Evolutionary conservation across 2,888 invertebrate genomes (phyloP).

Genomic region (Leptinotarsa peninsularis): DNA sequence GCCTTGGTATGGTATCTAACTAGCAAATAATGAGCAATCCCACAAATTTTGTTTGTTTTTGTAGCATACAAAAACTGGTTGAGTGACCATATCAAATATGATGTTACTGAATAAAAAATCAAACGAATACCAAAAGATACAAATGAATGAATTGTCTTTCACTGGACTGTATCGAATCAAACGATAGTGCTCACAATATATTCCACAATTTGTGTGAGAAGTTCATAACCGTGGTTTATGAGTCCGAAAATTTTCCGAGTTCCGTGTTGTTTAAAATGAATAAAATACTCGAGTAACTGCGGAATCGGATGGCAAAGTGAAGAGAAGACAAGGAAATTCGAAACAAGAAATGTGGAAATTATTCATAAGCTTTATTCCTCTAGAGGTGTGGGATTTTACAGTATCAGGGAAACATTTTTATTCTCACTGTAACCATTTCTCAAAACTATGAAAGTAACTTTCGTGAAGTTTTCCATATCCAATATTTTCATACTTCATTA

Average conservation of each 20-base stretch:
- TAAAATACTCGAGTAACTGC: slow-evolving; percentile 60
- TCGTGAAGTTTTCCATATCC: slow-evolving; percentile 45
- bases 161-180: background rate
- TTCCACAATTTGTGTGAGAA: slow-evolving; percentile 47
- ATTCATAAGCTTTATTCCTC: slow-evolving; percentile 64
- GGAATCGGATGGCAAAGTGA: slow-evolving; percentile 57
- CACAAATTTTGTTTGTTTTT: too few species aligned
- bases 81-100: too few species aligned
- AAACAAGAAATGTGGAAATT: slow-evolving; percentile 65
- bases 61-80: too few species aligned
- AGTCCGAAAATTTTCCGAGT: slow-evolving; percentile 47
- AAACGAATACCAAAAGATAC: too few species aligned
- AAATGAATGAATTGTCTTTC: background rate
- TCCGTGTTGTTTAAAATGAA: slow-evolving; percentile 60
- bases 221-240: slow-evolving; percentile 45
- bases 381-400: slow-evolving; percentile 60
- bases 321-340: slow-evolving; percentile 63
- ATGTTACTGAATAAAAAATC: too few species aligned
- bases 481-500: slow-evolving; percentile 44
- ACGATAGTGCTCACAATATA: slow-evolving; percentile 31
- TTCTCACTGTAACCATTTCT: slow-evolving; percentile 63
- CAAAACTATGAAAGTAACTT: slow-evolving; percentile 55
- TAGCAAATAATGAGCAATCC: too few species aligned
- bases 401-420: slow-evolving; percentile 62
- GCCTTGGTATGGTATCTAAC: too few species aligned